These are phyloP conservation scores for Hesperophylax magnus DNA, from an alignment of 1,140 invertebrate genomes.

Conservation along the genomic window DNA sequence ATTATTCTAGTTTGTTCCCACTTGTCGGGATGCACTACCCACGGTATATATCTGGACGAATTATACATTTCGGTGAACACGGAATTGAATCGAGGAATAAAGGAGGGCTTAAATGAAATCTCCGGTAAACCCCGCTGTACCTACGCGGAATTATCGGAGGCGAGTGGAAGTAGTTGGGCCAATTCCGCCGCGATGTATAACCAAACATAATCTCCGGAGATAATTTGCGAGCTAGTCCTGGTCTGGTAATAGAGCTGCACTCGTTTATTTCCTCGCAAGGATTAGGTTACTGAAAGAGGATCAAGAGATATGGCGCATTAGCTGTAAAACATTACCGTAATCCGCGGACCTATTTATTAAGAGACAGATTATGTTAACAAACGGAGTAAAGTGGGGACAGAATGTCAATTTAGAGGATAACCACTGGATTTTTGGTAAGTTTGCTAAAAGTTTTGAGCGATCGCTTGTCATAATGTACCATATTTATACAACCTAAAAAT, in stretches of 20 bases:
- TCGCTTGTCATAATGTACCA: no score
- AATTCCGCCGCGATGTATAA: constrained; percentile 23
- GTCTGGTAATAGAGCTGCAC: constrained; percentile 9
- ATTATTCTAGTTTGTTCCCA: background rate
- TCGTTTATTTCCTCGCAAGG: constrained; percentile 22
- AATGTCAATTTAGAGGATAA: no score
- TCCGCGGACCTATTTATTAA: background rate
- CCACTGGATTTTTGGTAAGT: no score
- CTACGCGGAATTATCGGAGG: constrained; percentile 27
- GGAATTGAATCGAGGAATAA: constrained; percentile 36
- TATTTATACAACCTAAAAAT: no score
- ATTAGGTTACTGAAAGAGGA: constrained; percentile 18
- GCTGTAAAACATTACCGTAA: background rate
- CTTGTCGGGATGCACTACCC: constrained; percentile 6
- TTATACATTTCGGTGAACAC: constrained; percentile 36
- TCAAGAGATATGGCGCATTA: constrained; percentile 1
- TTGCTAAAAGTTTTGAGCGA: no score
- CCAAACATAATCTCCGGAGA: constrained; percentile 20
- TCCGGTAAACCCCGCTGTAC: constrained; percentile 47
- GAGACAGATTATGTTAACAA: background rate
- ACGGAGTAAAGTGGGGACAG: no score
- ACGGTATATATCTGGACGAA: background rate
- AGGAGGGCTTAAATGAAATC: constrained; percentile 50
- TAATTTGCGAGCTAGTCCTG: constrained; percentile 3
- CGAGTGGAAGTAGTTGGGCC: constrained; percentile 6